phyloP scores from a whole-genome alignment of 1,140 invertebrate genomes.

The Chrysomallon squamiferum region DNA sequence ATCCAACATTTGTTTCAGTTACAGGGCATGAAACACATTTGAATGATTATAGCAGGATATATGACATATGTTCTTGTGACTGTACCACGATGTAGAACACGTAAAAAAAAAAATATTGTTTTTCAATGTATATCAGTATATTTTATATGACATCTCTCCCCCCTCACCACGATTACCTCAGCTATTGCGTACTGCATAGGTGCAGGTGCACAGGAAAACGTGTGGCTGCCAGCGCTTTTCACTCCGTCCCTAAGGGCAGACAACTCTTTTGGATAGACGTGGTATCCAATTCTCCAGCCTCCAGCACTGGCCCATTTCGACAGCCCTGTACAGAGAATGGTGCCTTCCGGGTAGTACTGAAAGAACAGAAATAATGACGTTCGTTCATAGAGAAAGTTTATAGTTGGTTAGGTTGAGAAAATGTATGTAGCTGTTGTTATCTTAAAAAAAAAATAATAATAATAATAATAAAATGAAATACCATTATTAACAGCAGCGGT shows the following conservation, averaged over 20 bases:
- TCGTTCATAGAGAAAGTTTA: too few species aligned
- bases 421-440: not conserved
- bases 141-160: too few species aligned
- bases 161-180: too few species aligned
- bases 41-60: too few species aligned
- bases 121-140: too few species aligned
- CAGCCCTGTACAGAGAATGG: conserved; percentile 55
- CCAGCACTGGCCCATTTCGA: conserved; percentile 62
- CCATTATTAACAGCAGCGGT: too few species aligned
- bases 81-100: too few species aligned
- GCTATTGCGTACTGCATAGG: conserved; percentile 57
- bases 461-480: too few species aligned
- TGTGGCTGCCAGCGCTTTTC: conserved; percentile 54
- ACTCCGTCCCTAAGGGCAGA: conserved; percentile 36
- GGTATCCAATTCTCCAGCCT: conserved; percentile 61
- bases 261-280: conserved; percentile 54
- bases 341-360: conserved; percentile 62
- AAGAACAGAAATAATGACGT: conserved; percentile 13
- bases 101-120: too few species aligned
- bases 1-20: too few species aligned
- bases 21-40: too few species aligned
- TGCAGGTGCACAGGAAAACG: conserved; percentile 54
- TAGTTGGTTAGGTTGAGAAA: not conserved
- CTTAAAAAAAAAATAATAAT: not conserved
- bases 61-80: too few species aligned